A percentile compares a stretch with the other conserved stretches of the same genome.
Evolutionary conservation across 2,113 vertebrate species (phyloP).

Genomic region (Diglossa brunneiventris): DNA sequence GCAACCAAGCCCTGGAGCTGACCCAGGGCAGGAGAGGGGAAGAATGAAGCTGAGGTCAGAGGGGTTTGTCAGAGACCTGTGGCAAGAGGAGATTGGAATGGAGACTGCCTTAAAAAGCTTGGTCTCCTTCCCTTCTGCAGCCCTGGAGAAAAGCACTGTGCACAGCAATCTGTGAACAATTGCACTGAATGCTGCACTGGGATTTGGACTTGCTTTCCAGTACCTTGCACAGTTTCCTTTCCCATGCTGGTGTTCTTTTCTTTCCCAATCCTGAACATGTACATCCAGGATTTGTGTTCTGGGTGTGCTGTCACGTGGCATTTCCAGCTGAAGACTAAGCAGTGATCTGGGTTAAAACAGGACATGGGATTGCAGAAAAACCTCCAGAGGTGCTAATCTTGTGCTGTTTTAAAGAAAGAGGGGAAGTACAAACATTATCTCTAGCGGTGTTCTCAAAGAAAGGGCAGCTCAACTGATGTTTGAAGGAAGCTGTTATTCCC

Average conservation of each 20-base stretch:
- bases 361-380: not conserved
- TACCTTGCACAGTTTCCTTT: not conserved
- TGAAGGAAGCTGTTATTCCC: not conserved
- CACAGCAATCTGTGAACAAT: not conserved
- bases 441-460: not conserved
- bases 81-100: not conserved
- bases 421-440: accelerated
- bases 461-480: not conserved
- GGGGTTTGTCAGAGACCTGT: not conserved
- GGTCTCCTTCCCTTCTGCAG: not conserved
- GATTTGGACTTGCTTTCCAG: not conserved
- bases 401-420: not conserved
- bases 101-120: not conserved
- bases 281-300: not conserved
- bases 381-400: not conserved
- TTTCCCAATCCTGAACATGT: not conserved
- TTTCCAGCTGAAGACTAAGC: not conserved
- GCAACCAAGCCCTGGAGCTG: not conserved
- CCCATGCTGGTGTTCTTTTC: not conserved
- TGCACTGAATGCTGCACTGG: not conserved
- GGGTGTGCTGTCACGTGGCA: not conserved
- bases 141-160: not conserved
- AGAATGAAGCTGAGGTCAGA: not conserved
- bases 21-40: not conserved
- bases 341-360: not conserved